phyloP scores from a whole-genome alignment of 1,140 invertebrate species.

The Lepeophtheirus salmonis region DNA sequence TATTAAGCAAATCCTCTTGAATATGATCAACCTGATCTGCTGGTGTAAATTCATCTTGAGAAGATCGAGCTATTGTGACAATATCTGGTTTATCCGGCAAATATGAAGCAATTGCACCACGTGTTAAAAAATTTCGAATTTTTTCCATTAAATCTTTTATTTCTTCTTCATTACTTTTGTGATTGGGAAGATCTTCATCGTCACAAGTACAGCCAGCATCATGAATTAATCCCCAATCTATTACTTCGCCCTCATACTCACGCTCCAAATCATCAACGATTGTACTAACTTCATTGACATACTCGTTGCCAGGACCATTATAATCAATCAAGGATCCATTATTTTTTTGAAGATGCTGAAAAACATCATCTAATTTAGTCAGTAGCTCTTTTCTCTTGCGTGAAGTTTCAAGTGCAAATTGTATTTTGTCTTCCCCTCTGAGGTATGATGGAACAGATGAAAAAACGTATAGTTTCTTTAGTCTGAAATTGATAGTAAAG shows the following conservation, averaged over 20 bases:
- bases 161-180: slow-evolving; percentile 47
- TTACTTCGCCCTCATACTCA: slow-evolving; percentile 36
- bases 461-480: background rate
- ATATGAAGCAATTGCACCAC: slow-evolving; percentile 15
- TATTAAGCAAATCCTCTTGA: too few species aligned
- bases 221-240: slow-evolving; percentile 56
- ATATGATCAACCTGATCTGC: too few species aligned
- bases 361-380: slow-evolving; percentile 18
- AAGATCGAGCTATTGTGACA: slow-evolving; percentile 46
- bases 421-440: slow-evolving; percentile 1
- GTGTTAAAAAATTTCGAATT: slow-evolving; percentile 39
- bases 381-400: slow-evolving; percentile 19
- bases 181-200: slow-evolving; percentile 52
- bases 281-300: slow-evolving; percentile 15
- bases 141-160: slow-evolving; percentile 40
- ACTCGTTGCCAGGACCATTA: slow-evolving; percentile 14
- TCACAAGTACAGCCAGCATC: slow-evolving; percentile 71
- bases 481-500: background rate
- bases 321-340: slow-evolving; percentile 12
- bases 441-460: background rate
- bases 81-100: slow-evolving; percentile 44
- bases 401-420: slow-evolving; percentile 15
- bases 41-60: slow-evolving; percentile 76
- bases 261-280: slow-evolving; percentile 26
- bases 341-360: slow-evolving; percentile 14